These are phyloP conservation scores for Ataeniobius toweri DNA, from an alignment of 2,797 vertebrate genomes.

Conservation along the genomic window DNA sequence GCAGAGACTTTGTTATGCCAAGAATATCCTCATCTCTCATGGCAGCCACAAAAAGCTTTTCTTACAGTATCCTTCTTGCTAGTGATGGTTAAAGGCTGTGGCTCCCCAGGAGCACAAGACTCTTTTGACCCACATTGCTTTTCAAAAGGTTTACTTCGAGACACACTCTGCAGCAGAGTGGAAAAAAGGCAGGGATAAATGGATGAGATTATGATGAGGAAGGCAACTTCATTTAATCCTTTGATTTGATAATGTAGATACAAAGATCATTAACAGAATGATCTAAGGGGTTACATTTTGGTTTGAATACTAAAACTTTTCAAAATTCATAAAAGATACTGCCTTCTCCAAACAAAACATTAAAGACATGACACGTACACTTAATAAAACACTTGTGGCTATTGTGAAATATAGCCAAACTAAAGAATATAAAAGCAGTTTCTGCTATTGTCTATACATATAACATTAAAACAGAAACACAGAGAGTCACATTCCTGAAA, in stretches of 20 bases:
- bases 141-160: slow-evolving; percentile 58
- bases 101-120: slow-evolving; percentile 33
- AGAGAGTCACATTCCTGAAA: neutral
- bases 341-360: neutral
- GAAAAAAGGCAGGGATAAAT: slow-evolving; percentile 36
- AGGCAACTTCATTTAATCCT: slow-evolving; percentile 32
- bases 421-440: neutral
- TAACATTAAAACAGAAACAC: neutral
- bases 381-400: neutral
- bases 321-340: neutral
- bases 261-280: neutral
- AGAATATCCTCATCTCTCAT: slow-evolving; percentile 32
- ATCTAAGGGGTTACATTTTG: neutral
- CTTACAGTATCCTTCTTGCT: slow-evolving; percentile 41
- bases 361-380: neutral
- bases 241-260: slow-evolving; percentile 4
- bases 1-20: slow-evolving; percentile 49
- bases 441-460: neutral
- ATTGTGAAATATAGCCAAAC: neutral
- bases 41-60: slow-evolving; percentile 35
- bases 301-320: neutral
- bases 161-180: slow-evolving; percentile 14
- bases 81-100: slow-evolving; percentile 53
- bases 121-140: slow-evolving; percentile 59
- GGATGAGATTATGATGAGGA: slow-evolving; percentile 35